A percentile compares a stretch with the other conserved stretches of the same genome.
Evolutionary conservation across 2,797 vertebrate genomes (phyloP).

Genomic region (Glyptemys insculpta): DNA sequence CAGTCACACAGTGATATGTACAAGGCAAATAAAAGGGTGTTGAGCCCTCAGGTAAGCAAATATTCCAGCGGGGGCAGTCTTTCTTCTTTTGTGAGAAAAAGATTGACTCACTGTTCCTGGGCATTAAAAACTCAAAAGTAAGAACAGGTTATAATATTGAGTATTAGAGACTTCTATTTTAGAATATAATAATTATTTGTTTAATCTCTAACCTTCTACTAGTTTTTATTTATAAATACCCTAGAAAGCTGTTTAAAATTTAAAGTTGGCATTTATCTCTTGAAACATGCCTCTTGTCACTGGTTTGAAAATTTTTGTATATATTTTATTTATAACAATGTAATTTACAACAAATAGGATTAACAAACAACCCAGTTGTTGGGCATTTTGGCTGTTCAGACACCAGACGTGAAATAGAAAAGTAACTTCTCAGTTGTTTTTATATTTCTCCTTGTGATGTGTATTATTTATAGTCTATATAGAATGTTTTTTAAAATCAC

Average conservation of each 20-base stretch:
- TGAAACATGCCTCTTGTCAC: neutral
- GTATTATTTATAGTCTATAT: neutral
- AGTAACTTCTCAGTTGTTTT: neutral
- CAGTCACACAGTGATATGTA: neutral
- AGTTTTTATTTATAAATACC: neutral
- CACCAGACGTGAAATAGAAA: neutral
- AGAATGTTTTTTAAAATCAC: neutral
- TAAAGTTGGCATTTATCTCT: neutral
- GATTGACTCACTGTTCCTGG: neutral
- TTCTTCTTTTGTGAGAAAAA: constrained; percentile 17
- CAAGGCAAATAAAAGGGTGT: neutral
- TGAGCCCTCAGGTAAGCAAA: neutral
- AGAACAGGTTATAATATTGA: neutral
- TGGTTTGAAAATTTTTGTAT: constrained; percentile 18
- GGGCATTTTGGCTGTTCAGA: neutral
- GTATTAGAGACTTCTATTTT: neutral
- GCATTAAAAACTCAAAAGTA: neutral
- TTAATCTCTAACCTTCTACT: neutral
- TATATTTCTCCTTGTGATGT: neutral
- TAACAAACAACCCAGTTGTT: neutral
- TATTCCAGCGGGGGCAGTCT: neutral
- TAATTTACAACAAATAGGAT: neutral
- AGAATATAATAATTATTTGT: neutral
- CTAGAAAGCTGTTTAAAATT: neutral
- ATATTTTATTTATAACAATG: constrained; percentile 3